A percentile compares a stretch with the other conserved stretches of the same genome.
Evolutionary conservation across 2,888 invertebrate genomes (phyloP).

Genomic region (Frankliniella intonsa): DNA sequence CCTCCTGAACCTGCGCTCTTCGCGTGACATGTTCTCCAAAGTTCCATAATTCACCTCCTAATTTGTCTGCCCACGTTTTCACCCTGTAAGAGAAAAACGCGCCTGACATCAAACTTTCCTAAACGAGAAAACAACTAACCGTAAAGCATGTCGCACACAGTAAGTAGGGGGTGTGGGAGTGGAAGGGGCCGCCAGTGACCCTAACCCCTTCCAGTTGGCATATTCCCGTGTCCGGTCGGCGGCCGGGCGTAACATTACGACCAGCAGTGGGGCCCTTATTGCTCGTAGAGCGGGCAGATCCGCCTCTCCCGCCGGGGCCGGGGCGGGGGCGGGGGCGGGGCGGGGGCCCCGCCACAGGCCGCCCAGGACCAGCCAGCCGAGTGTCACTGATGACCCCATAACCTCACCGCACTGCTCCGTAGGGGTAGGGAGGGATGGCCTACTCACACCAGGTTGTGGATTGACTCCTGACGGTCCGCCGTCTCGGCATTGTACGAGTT

Average conservation of each 20-base stretch:
- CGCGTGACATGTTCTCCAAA: conserved; percentile 76
- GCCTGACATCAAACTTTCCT: background rate
- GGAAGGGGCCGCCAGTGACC: background rate
- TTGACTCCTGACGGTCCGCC: conserved; percentile 13
- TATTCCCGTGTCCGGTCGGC: no score
- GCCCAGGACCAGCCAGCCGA: background rate
- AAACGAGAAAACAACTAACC: background rate
- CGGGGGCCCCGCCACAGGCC: no score
- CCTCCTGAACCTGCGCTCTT: conserved; percentile 71
- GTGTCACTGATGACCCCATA: background rate
- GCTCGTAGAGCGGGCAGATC: background rate
- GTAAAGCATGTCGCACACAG: background rate
- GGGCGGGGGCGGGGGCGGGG: no score
- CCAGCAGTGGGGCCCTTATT: background rate
- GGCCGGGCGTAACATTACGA: background rate
- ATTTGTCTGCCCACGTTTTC: conserved; percentile 75
- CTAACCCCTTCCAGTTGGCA: no score
- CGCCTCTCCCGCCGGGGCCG: no score
- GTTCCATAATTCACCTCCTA: conserved; percentile 70
- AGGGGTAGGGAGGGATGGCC: background rate
- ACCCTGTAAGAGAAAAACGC: conserved; percentile 55
- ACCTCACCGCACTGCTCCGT: background rate
- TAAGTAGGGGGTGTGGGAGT: background rate
- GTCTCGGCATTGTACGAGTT: conserved; percentile 10
- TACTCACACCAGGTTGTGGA: conserved; percentile 7